Conservation (phyloP, 2,113 vertebrate genomes). For the Oncorhynchus masou region DNA sequence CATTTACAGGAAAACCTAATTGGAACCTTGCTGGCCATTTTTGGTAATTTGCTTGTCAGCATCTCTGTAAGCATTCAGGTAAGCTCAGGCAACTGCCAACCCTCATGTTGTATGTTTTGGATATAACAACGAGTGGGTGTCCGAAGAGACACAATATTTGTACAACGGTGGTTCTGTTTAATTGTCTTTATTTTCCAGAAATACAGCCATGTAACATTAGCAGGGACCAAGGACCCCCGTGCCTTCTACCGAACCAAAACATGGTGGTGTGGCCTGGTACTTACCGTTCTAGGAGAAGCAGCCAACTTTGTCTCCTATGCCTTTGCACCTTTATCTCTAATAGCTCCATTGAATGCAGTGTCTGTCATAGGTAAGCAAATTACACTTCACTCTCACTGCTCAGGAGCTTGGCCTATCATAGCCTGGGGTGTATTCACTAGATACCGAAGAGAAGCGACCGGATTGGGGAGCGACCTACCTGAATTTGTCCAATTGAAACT, state of each 20-base stretch:
- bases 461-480: no score
- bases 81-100: neutral
- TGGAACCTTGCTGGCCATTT: conserved; percentile 91
- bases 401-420: no score
- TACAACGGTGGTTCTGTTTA: neutral
- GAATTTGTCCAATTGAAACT: no score
- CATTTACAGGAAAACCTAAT: conserved; percentile 89
- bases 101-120: neutral
- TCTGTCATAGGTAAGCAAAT: conserved; percentile 83
- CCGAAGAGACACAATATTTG: neutral
- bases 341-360: conserved; percentile 88
- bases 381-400: neutral
- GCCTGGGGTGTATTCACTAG: no score
- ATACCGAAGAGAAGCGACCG: no score
- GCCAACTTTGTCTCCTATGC: conserved; percentile 90
- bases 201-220: conserved; percentile 86
- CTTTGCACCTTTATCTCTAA: conserved; percentile 88
- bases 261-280: conserved; percentile 89
- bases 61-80: conserved; percentile 94
- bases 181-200: conserved; percentile 73
- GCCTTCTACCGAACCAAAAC: conserved; percentile 90
- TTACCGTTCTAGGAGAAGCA: conserved; percentile 85
- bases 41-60: conserved; percentile 91
- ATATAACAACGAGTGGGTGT: neutral
- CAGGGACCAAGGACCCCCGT: conserved; percentile 83